Evolutionary conservation across 2,888 invertebrate species (phyloP).

Genomic region (Drosophila subquinaria): DNA sequence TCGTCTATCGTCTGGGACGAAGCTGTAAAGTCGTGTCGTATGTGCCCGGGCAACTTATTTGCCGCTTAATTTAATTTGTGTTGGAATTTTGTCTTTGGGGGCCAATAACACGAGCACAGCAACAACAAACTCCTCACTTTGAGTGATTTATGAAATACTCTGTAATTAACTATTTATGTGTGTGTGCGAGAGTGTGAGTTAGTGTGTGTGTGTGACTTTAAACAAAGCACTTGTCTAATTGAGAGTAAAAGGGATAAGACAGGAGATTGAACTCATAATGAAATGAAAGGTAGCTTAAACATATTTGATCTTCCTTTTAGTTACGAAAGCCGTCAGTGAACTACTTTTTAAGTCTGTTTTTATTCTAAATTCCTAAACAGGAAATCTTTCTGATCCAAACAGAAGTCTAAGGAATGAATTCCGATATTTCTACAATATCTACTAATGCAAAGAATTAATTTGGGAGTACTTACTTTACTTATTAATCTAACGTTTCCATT

Average conservation of each 20-base stretch:
- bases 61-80: conserved; percentile 80
- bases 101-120: conserved; percentile 22
- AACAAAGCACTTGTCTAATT: conserved; percentile 39
- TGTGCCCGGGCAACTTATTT: conserved; percentile 78
- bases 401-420: neutral
- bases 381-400: neutral
- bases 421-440: no score
- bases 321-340: no score
- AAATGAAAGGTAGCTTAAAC: conserved; percentile 1
- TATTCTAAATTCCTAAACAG: neutral
- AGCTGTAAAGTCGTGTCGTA: conserved; percentile 60
- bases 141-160: conserved; percentile 75
- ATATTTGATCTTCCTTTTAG: neutral
- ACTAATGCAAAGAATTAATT: no score
- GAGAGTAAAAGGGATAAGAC: conserved; percentile 14
- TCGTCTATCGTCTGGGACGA: conserved; percentile 7
- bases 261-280: neutral
- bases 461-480: no score
- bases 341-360: neutral
- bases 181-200: conserved; percentile 23
- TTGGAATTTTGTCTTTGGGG: conserved; percentile 67
- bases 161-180: conserved; percentile 78
- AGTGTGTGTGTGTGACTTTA: neutral
- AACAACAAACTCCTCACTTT: conserved; percentile 44
- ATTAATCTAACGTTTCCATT: no score